Evolutionary conservation across 37 sponge, comb jelly and placozoan species (phyloP).

Genomic region (Bolinopsis microptera): DNA sequence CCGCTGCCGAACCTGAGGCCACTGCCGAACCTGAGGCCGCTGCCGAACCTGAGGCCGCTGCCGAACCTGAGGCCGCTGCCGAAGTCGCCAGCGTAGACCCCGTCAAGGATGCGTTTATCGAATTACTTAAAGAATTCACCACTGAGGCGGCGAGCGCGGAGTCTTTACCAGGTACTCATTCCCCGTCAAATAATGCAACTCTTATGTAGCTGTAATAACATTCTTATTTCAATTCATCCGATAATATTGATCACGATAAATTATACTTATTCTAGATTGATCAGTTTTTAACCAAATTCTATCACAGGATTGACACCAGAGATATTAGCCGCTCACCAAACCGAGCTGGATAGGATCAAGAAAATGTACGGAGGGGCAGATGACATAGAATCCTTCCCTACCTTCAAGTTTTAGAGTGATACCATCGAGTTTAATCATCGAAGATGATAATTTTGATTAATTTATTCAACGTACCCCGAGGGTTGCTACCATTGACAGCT

Average conservation of each 20-base stretch:
- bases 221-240: too few relatives aligned
- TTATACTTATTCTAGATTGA: too few relatives aligned
- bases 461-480: too few relatives aligned
- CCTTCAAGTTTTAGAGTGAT: constrained; percentile 63
- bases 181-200: too few relatives aligned
- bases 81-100: constrained; percentile 33
- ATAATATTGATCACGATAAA: too few relatives aligned
- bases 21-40: background rate
- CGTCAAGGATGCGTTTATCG: constrained; percentile 41
- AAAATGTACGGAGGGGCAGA: constrained; percentile 50
- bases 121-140: background rate
- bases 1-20: background rate
- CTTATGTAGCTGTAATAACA: too few relatives aligned
- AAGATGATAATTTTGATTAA: too few relatives aligned
- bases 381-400: constrained; percentile 43
- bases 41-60: background rate
- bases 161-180: background rate
- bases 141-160: background rate
- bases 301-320: constrained; percentile 43
- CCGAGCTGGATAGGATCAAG: constrained; percentile 50
- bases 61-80: background rate
- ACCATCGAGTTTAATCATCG: too few relatives aligned
- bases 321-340: constrained; percentile 34
- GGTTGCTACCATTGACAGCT: too few relatives aligned
- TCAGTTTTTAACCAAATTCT: too few relatives aligned